Evolutionary conservation across 2,113 vertebrate species (phyloP).

Genomic region (Spea multiplicata): DNA sequence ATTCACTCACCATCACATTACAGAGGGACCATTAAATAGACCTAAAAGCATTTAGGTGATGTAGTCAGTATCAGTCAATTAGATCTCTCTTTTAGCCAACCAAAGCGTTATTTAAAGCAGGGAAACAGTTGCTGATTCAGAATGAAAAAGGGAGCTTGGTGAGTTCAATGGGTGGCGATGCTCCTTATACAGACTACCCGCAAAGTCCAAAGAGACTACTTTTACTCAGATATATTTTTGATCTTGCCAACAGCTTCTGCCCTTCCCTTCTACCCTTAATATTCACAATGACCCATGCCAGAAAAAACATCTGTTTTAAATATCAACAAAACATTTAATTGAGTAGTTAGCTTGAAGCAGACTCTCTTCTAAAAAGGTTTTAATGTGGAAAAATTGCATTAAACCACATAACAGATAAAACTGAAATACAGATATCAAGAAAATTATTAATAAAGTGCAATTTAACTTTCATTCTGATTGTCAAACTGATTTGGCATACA

Average conservation of each 20-base stretch:
- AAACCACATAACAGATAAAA: too few species aligned
- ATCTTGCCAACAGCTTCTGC: background rate
- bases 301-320: background rate
- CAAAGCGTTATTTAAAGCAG: conserved; percentile 14
- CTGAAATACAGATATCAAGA: too few species aligned
- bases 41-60: conserved; percentile 17
- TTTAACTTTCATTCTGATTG: too few species aligned
- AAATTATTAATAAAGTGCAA: too few species aligned
- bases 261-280: conserved; percentile 20
- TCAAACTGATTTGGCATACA: too few species aligned
- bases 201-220: background rate
- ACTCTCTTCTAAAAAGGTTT: too few species aligned
- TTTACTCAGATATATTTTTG: background rate
- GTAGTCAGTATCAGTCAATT: conserved; percentile 17
- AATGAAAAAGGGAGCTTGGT: conserved; percentile 1
- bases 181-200: background rate
- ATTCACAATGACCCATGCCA: too few species aligned
- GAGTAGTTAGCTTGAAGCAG: background rate
- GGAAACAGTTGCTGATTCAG: conserved; percentile 7
- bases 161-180: background rate
- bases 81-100: conserved; percentile 3
- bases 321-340: background rate
- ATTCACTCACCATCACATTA: background rate
- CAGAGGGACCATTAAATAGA: conserved; percentile 26
- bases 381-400: too few species aligned